These are phyloP conservation scores for Dryoscopus gambensis DNA, from an alignment of 2,113 vertebrate species.

Conservation along the genomic window DNA sequence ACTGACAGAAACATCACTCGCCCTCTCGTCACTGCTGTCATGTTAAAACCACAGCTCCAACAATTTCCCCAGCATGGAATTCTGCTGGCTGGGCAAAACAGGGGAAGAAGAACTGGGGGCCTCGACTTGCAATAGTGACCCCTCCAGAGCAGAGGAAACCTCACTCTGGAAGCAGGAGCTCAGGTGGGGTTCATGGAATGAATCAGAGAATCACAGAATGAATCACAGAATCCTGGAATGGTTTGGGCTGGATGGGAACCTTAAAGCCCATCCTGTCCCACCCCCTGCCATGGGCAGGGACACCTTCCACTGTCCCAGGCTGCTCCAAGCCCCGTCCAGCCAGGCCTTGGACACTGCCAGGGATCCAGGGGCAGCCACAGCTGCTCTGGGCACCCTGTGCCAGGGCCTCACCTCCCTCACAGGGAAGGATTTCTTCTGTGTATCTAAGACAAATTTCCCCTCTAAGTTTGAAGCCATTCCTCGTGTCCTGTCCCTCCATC, in stretches of 20 bases:
- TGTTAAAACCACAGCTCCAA: neutral
- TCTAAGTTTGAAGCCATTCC: neutral
- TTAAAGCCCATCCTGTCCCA: rapidly evolving
- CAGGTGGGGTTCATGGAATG: neutral
- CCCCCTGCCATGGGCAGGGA: neutral
- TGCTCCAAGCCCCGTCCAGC: rapidly evolving
- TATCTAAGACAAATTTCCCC: neutral
- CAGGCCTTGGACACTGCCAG: neutral
- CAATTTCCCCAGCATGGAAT: neutral
- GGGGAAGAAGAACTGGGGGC: neutral
- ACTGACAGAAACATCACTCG: slow-evolving; percentile 36
- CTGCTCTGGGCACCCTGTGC: neutral
- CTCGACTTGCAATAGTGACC: neutral
- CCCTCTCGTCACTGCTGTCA: slow-evolving; percentile 15
- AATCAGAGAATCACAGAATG: neutral
- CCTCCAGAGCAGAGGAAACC: neutral
- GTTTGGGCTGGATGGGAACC: no score
- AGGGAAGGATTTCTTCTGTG: neutral
- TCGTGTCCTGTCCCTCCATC: neutral
- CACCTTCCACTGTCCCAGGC: rapidly evolving
- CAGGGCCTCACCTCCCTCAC: rapidly evolving
- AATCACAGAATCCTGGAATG: neutral
- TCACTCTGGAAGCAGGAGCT: rapidly evolving
- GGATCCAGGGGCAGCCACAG: neutral
- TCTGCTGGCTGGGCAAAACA: neutral